Conservation (phyloP, 2,888 invertebrate genomes). For the Cephus pygmeus region DNA sequence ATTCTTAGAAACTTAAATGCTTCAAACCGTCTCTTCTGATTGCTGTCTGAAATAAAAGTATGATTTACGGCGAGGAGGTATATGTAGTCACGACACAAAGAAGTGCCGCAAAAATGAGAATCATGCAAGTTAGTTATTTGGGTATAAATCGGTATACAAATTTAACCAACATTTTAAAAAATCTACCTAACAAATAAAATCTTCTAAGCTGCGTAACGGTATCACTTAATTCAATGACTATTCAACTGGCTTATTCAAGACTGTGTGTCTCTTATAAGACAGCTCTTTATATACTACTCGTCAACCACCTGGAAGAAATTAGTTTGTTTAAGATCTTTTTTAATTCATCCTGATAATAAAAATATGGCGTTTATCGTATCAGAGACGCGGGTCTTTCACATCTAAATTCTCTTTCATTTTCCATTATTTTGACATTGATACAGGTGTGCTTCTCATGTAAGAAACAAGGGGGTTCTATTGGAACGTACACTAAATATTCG, state of each 20-base stretch:
- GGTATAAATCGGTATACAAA: neutral
- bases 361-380: neutral
- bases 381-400: neutral
- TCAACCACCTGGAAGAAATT: slow-evolving; percentile 15
- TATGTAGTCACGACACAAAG: neutral
- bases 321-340: slow-evolving; percentile 21
- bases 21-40: neutral
- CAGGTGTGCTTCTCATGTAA: no score
- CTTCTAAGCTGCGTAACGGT: neutral
- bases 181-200: neutral
- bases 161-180: neutral
- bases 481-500: no score
- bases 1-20: neutral
- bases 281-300: no score
- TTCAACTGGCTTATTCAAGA: no score
- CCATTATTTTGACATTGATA: no score
- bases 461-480: no score
- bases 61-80: neutral
- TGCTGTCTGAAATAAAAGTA: neutral
- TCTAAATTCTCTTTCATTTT: neutral
- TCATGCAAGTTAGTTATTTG: neutral
- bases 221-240: no score
- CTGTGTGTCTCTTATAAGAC: no score
- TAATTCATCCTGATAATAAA: neutral
- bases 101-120: neutral